Evolutionary conservation across 2,888 invertebrate genomes (phyloP).

Genomic region (Drosophila yooni): DNA sequence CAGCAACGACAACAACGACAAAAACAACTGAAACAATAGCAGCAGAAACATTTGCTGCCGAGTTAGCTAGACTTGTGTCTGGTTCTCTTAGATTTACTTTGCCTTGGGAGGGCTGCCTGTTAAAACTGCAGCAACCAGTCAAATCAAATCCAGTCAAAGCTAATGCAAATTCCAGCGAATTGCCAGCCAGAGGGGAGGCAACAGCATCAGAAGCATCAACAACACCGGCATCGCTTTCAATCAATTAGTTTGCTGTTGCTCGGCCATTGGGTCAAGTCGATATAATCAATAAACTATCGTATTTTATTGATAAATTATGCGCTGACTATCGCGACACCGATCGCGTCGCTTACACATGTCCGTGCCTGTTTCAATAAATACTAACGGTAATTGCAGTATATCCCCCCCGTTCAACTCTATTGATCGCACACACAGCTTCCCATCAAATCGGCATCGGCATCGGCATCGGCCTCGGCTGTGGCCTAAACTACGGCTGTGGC

Average conservation of each 20-base stretch:
- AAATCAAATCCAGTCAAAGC: slow-evolving; percentile 5
- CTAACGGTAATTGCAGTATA: slow-evolving; percentile 60
- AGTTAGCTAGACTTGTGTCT: slow-evolving; percentile 33
- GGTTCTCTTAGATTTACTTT: slow-evolving; percentile 1
- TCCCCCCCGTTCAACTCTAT: not conserved
- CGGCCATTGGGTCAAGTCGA: slow-evolving; percentile 72
- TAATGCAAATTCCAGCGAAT: slow-evolving; percentile 26
- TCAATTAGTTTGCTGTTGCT: slow-evolving; percentile 56
- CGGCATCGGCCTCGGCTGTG: slow-evolving; percentile 8
- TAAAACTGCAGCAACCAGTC: slow-evolving; percentile 31
- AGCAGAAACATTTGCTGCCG: slow-evolving; percentile 44
- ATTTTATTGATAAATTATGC: slow-evolving; percentile 77
- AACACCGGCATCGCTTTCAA: slow-evolving; percentile 55
- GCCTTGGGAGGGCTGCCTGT: slow-evolving; percentile 40
- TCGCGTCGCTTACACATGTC: slow-evolving; percentile 76
- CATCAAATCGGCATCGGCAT: slow-evolving; percentile 40
- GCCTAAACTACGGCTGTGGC: slow-evolving; percentile 4
- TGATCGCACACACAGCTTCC: slow-evolving; percentile 39
- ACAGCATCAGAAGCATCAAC: slow-evolving; percentile 1
- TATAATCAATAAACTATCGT: slow-evolving; percentile 58
- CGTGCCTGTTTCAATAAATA: slow-evolving; percentile 71
- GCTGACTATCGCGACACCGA: slow-evolving; percentile 65
- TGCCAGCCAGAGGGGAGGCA: not conserved
- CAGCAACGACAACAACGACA: slow-evolving; percentile 40
- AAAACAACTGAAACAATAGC: slow-evolving; percentile 12